Evolutionary conservation across 2,888 invertebrate species (phyloP), one percentile per base, ranked within the genome.

Genomic region (Stratiomys singularior): DNA sequence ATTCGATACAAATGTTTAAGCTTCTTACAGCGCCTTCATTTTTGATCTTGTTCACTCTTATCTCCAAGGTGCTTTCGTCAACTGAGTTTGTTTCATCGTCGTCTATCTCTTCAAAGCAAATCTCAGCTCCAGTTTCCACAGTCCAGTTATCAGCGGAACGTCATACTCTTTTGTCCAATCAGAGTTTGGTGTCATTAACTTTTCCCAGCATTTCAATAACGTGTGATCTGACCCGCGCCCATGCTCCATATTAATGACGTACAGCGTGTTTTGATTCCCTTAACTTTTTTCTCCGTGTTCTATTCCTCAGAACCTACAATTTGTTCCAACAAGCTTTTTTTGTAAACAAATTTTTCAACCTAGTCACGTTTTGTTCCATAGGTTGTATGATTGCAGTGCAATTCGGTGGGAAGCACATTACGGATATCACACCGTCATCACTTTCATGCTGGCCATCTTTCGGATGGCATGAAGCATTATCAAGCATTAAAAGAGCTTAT

Each of bases 401-500:
- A 78, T 81, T 81, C 25, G 81, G 77, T 23, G 81, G 82, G 77
- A 82, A 80, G 71, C 78, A 80, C 77, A 82, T 80, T 30, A 79
- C 77, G 23, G 76, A 74, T 44, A 81, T 79, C 74, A 78, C 71
- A 60, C 79, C 77, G 25, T 81, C 81, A 56, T 80, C 79, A 67
- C 78, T 80, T 76, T 37, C 37, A 47, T 76, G 52, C 37, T 46
- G 76, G 44, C 58, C 71, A 77, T 78, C 78, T 30, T 78, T 44
- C 25, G 78, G 79, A 72, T 81, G 80, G 27, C 80, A 81, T 13
- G 82, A 77, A 64, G 80, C 79, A 77, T 80, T 80, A 78, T 81
- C 81, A 58, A 82, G 79, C 47, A 82, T 74, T 21, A 82, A 79
- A 13, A 82, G 76, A 44, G 82, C 81, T 69, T 81, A 82, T 58